phyloP scores from a whole-genome alignment of 2,888 invertebrate genomes.

The Subacronicta megacephala region DNA sequence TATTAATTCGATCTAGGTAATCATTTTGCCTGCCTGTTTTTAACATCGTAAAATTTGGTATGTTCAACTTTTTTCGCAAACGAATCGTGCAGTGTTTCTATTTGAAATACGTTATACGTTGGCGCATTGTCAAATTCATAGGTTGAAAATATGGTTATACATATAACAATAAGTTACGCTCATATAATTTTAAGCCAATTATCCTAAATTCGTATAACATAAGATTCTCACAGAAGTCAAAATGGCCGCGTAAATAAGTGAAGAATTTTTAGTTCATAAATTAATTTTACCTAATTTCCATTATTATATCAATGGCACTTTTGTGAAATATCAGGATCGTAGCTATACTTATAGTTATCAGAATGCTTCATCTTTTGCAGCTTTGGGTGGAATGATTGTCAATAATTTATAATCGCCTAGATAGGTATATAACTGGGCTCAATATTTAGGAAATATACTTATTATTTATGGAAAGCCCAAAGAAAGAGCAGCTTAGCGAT shows the following conservation, averaged over 20 bases:
- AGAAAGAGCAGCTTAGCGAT: conserved; percentile 1
- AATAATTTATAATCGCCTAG: not conserved
- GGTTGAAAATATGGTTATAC: conserved; percentile 37
- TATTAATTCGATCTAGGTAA: too few species aligned
- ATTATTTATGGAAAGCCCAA: conserved; percentile 6
- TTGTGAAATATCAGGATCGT: conserved; percentile 54
- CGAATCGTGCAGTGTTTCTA: conserved; percentile 41
- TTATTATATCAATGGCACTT: conserved; percentile 56
- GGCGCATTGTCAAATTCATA: conserved; percentile 82
- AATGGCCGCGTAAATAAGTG: conserved; percentile 26
- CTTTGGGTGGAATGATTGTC: conserved; percentile 5
- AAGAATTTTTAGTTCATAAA: conserved; percentile 26
- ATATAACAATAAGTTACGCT: conserved; percentile 50
- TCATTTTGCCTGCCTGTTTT: too few species aligned
- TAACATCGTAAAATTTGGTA: too few species aligned
- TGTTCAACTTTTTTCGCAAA: not conserved
- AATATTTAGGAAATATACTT: conserved; percentile 6
- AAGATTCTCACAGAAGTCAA: conserved; percentile 30
- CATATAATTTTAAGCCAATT: conserved; percentile 46
- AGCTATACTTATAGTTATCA: conserved; percentile 39
- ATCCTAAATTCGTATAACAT: conserved; percentile 37
- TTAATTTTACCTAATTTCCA: conserved; percentile 43
- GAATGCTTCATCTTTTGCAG: conserved; percentile 35
- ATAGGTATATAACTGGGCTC: conserved; percentile 4
- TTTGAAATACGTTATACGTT: conserved; percentile 63